Conservation (phyloP, 2,113 vertebrate species). For the Colaptes auratus region DNA sequence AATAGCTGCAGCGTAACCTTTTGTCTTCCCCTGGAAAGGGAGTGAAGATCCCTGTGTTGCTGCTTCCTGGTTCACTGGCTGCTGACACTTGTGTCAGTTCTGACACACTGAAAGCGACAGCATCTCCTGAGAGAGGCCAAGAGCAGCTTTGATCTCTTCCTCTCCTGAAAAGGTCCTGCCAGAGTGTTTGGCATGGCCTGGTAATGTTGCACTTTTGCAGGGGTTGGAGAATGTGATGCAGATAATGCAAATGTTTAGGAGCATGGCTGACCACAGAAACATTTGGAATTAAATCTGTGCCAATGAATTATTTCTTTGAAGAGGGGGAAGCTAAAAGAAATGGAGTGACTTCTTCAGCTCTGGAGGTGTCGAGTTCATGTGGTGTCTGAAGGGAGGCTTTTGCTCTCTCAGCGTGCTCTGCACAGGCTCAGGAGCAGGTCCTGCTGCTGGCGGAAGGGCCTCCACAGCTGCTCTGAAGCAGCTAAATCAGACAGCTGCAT, state of each 20-base stretch:
- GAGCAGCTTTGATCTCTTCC: not conserved
- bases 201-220: not conserved
- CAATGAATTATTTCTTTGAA: not conserved
- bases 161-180: not conserved
- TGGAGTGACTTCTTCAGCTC: not conserved
- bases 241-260: not conserved
- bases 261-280: not conserved
- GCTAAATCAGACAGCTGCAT: fast-evolving
- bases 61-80: not conserved
- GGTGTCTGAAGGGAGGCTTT: not conserved
- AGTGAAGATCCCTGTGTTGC: constrained; percentile 13
- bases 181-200: not conserved
- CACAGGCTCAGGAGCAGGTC: not conserved
- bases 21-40: constrained; percentile 6
- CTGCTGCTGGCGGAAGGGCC: not conserved
- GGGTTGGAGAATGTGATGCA: not conserved
- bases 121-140: not conserved
- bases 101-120: constrained; percentile 8
- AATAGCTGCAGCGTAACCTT: constrained; percentile 4
- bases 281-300: not conserved
- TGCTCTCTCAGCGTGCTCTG: not conserved
- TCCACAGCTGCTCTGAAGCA: not conserved
- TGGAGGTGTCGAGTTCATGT: not conserved
- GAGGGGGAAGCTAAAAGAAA: not conserved
- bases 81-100: constrained; percentile 5